Conservation (phyloP, 2,797 vertebrate genomes). For the Oreonectes daqikongensis region DNA sequence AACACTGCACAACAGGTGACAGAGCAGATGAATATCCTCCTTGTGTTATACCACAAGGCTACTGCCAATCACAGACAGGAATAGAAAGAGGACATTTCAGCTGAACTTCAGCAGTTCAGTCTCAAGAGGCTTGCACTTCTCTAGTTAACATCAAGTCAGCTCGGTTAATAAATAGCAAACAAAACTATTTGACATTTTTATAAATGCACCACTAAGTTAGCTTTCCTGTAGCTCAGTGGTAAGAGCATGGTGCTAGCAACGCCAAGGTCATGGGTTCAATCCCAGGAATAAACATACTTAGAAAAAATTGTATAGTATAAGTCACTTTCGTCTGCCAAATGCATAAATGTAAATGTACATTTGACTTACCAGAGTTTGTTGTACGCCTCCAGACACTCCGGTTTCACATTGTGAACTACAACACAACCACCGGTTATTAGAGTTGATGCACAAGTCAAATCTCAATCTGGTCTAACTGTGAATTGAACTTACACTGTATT, state of each 20-base stretch:
- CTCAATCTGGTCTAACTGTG: not conserved
- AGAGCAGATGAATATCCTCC: conserved; percentile 48
- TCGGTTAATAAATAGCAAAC: not conserved
- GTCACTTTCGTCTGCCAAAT: no score
- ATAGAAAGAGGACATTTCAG: conserved; percentile 62
- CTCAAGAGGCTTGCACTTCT: not conserved
- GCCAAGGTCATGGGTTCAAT: no score
- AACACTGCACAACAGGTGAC: not conserved
- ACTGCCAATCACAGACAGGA: conserved; percentile 62
- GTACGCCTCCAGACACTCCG: conserved; percentile 93
- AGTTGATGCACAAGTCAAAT: not conserved
- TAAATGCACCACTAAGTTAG: no score
- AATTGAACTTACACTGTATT: conserved; percentile 85
- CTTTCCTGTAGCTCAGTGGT: no score
- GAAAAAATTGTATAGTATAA: no score
- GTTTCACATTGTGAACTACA: conserved; percentile 98
- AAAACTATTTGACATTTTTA: not conserved
- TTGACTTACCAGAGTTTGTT: conserved; percentile 93
- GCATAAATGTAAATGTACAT: no score
- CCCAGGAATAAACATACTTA: no score
- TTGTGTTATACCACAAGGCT: not conserved
- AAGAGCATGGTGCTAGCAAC: no score
- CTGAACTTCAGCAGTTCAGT: not conserved
- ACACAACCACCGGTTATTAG: conserved; percentile 47
- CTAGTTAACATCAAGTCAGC: not conserved